A percentile compares a stretch with the other conserved stretches of the same genome.
phyloP scores from a whole-genome alignment of 2,797 vertebrate species.

The Lemur catta region DNA sequence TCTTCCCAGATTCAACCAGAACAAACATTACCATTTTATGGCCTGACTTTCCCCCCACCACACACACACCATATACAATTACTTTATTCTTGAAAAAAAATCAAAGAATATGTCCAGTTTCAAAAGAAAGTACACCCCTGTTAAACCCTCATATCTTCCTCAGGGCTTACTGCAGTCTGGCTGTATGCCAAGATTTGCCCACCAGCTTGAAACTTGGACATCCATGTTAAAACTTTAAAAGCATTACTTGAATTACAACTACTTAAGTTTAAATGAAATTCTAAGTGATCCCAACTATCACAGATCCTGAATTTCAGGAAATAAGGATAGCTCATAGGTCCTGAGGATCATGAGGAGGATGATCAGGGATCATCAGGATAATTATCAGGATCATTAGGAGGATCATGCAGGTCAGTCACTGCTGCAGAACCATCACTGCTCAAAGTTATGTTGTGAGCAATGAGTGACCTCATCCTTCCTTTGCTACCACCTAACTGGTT shows the following conservation, averaged over 20 bases:
- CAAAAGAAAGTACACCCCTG: background rate
- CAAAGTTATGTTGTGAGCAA: constrained; percentile 82
- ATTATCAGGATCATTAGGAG: too few relatives aligned
- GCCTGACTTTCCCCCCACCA: too few relatives aligned
- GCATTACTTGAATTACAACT: background rate
- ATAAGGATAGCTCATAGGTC: constrained; percentile 15
- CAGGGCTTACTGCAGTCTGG: background rate
- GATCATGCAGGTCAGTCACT: constrained; percentile 71
- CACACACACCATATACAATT: background rate
- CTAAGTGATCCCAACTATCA: background rate
- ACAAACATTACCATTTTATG: too few relatives aligned
- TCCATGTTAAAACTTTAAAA: background rate
- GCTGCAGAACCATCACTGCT: constrained; percentile 86
- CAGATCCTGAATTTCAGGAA: background rate
- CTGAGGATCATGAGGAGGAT: background rate
- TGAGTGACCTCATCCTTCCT: constrained; percentile 81
- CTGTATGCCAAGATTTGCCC: background rate
- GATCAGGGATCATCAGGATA: too few relatives aligned
- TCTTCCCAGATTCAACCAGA: too few relatives aligned
- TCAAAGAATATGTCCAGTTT: background rate
- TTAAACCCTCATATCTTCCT: background rate
- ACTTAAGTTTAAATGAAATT: background rate
- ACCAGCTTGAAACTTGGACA: background rate
- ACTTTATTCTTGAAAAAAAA: constrained; percentile 28
- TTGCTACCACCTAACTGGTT: constrained; percentile 84